A percentile compares a stretch with the other conserved stretches of the same genome.
These are phyloP conservation scores for Limnothrissa miodon DNA, from an alignment of 2,113 vertebrate species.

Conservation along the genomic window DNA sequence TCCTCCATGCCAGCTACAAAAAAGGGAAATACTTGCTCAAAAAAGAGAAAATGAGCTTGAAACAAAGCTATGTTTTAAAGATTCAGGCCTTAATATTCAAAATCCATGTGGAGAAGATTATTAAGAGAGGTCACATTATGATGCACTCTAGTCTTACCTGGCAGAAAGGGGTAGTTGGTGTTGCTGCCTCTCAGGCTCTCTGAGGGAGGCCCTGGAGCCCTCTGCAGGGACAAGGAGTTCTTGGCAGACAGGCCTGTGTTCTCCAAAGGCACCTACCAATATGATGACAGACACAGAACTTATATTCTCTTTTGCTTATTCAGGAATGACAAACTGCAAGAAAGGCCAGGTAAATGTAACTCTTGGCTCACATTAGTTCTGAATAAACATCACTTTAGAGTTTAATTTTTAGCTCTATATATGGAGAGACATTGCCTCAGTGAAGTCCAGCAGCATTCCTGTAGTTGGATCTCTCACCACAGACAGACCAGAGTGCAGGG, in stretches of 20 bases:
- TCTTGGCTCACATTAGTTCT: not conserved
- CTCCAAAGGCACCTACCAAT: constrained; percentile 74
- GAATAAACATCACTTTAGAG: not conserved
- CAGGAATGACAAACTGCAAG: not conserved
- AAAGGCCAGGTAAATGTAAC: not conserved
- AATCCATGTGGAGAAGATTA: too few species aligned
- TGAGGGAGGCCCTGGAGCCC: constrained; percentile 78
- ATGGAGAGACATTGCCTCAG: constrained; percentile 71
- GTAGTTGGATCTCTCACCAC: constrained; percentile 87
- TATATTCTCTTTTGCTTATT: not conserved
- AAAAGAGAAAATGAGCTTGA: not conserved
- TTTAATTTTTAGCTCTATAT: not conserved
- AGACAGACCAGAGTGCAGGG: constrained; percentile 80
- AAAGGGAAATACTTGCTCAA: too few species aligned
- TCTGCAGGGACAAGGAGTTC: constrained; percentile 84
- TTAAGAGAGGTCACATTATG: not conserved
- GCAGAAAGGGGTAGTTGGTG: constrained; percentile 86
- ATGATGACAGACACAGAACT: not conserved
- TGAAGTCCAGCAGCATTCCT: constrained; percentile 83
- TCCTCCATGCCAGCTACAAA: constrained; percentile 85
- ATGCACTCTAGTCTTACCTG: constrained; percentile 65
- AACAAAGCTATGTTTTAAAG: not conserved
- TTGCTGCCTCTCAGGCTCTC: constrained; percentile 84
- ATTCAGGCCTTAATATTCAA: too few species aligned
- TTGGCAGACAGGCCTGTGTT: constrained; percentile 81